Conservation (phyloP, 1,140 invertebrate genomes). For the Drosophila trapezifrons region DNA sequence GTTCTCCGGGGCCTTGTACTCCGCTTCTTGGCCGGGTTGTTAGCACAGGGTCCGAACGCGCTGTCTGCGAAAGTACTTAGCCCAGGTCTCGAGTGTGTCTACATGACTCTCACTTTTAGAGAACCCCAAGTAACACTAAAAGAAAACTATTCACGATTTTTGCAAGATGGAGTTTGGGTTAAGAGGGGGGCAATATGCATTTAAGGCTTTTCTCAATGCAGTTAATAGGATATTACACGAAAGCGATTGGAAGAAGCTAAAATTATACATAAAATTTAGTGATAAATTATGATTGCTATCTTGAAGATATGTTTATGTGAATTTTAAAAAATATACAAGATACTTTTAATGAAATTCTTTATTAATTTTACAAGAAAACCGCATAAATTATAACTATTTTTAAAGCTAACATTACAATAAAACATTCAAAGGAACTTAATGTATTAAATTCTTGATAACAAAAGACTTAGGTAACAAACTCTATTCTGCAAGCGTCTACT, state of each 20-base stretch:
- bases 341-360: not conserved
- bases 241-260: not conserved
- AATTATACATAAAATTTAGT: not conserved
- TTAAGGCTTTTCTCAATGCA: not conserved
- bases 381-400: too few relatives aligned
- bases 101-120: conserved; percentile 79
- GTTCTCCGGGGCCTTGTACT: not conserved
- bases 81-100: conserved; percentile 74
- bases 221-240: not conserved
- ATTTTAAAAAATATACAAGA: not conserved
- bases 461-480: too few relatives aligned
- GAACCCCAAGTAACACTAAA: conserved; percentile 24
- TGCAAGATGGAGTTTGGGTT: not conserved
- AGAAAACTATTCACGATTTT: not conserved
- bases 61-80: conserved; percentile 74
- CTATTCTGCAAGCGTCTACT: too few relatives aligned
- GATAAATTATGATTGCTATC: not conserved
- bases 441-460: too few relatives aligned
- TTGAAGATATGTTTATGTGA: too few relatives aligned
- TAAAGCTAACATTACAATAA: too few relatives aligned
- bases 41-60: conserved; percentile 28
- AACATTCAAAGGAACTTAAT: too few relatives aligned
- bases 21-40: conserved; percentile 26
- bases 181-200: too few relatives aligned
- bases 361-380: too few relatives aligned